These are phyloP conservation scores for Caenorhabditis japonica DNA, from an alignment of 2,888 invertebrate genomes.

Conservation along the genomic window DNA sequence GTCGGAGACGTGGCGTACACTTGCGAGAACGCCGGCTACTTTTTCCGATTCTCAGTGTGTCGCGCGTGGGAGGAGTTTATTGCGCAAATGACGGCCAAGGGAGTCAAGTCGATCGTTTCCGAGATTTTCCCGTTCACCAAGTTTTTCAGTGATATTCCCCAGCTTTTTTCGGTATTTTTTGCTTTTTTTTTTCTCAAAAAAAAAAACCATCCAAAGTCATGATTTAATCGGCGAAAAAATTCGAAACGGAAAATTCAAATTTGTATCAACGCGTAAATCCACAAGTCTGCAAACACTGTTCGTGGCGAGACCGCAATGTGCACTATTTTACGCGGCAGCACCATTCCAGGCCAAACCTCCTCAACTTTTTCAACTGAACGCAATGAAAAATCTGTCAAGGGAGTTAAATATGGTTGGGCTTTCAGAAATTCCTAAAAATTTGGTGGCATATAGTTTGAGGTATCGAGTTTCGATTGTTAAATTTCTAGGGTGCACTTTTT, in stretches of 20 bases:
- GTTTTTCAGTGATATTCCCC: slow-evolving; percentile 93
- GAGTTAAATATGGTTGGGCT: too few species aligned
- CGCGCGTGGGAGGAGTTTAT: slow-evolving; percentile 88
- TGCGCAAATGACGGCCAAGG: slow-evolving; percentile 79
- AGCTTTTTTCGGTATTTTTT: slow-evolving; percentile 86
- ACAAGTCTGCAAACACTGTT: too few species aligned
- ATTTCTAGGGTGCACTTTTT: too few species aligned
- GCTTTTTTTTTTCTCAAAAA: neutral
- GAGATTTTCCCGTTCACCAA: slow-evolving; percentile 92
- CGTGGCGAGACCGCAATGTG: too few species aligned
- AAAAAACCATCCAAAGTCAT: neutral
- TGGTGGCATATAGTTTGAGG: too few species aligned
- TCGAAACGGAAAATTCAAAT: too few species aligned
- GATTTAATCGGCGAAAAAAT: neutral
- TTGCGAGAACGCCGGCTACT: slow-evolving; percentile 98
- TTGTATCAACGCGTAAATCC: too few species aligned
- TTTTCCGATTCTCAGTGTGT: slow-evolving; percentile 88
- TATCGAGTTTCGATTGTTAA: too few species aligned
- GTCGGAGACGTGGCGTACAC: slow-evolving; percentile 93
- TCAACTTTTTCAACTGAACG: too few species aligned
- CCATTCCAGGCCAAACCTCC: too few species aligned
- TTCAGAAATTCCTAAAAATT: too few species aligned
- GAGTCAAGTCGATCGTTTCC: slow-evolving; percentile 79
- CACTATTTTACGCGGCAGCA: neutral
- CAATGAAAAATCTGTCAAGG: too few species aligned